These are phyloP conservation scores for Aplocera efformata DNA, from an alignment of 2,888 invertebrate species.

Conservation along the genomic window DNA sequence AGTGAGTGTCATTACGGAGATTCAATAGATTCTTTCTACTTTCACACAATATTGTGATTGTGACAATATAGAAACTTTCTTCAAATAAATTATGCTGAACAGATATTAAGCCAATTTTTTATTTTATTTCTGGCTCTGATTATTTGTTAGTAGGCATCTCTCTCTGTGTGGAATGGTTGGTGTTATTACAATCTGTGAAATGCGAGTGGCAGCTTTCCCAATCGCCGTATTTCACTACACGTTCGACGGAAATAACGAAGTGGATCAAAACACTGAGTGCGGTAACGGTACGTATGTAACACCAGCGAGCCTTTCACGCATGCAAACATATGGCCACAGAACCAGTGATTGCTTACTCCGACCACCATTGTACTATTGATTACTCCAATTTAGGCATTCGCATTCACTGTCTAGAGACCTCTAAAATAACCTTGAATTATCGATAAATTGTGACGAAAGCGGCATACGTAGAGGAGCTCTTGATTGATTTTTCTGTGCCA, in stretches of 20 bases:
- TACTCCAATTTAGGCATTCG: slow-evolving; percentile 47
- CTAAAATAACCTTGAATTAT: slow-evolving; percentile 56
- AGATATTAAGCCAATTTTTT: no score
- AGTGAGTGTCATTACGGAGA: no score
- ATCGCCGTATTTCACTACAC: slow-evolving; percentile 33
- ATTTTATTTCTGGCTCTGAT: no score
- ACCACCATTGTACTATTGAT: slow-evolving; percentile 50
- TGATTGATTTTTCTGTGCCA: slow-evolving; percentile 55
- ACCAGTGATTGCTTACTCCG: slow-evolving; percentile 53
- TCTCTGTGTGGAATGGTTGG: no score
- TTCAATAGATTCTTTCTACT: no score
- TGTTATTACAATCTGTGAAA: no score
- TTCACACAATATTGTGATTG: no score
- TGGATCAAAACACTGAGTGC: slow-evolving; percentile 40
- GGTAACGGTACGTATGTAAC: slow-evolving; percentile 60
- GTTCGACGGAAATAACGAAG: slow-evolving; percentile 32
- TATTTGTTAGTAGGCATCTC: no score
- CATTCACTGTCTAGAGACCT: slow-evolving; percentile 44
- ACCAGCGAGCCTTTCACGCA: slow-evolving; percentile 59
- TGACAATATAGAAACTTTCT: no score
- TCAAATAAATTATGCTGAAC: no score
- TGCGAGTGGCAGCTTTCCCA: slow-evolving; percentile 34
- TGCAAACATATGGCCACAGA: slow-evolving; percentile 69
- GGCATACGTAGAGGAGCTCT: slow-evolving; percentile 51
- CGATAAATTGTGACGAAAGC: slow-evolving; percentile 55